Evolutionary conservation across 1,140 invertebrate genomes (phyloP).

Genomic region (Zaprionus taronus): DNA sequence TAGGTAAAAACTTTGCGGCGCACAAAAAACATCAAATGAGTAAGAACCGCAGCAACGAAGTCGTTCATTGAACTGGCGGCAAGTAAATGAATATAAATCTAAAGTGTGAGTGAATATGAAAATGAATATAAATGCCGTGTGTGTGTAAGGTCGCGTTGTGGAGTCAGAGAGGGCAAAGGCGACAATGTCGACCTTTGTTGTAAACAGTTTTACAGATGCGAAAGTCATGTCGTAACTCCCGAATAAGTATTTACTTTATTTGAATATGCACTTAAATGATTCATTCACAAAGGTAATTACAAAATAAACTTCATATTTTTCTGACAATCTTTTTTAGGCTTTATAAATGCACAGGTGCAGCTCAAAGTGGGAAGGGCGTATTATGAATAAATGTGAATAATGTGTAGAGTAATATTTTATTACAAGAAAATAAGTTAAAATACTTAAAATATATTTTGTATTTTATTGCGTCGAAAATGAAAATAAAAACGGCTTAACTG

Average conservation of each 20-base stretch:
- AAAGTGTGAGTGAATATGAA: slow-evolving; percentile 11
- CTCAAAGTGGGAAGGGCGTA: neutral
- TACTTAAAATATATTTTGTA: no score
- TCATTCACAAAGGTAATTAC: neutral
- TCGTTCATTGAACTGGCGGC: slow-evolving; percentile 68
- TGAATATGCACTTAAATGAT: slow-evolving; percentile 27
- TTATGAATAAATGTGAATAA: neutral
- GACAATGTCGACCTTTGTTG: slow-evolving; percentile 18
- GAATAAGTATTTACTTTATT: slow-evolving; percentile 17
- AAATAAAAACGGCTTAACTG: no score
- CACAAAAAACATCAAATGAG: slow-evolving; percentile 57
- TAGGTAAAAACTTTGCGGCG: slow-evolving; percentile 67
- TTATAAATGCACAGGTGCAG: neutral
- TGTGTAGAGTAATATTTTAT: neutral
- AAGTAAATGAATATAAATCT: slow-evolving; percentile 44
- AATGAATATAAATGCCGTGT: neutral
- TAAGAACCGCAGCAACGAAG: slow-evolving; percentile 52
- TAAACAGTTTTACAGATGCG: slow-evolving; percentile 14
- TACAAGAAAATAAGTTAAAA: no score
- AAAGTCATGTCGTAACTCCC: slow-evolving; percentile 11
- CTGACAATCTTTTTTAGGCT: neutral
- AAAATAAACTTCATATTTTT: slow-evolving; percentile 1
- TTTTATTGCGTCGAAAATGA: no score
- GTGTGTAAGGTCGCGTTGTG: neutral
- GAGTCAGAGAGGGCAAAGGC: slow-evolving; percentile 19